Conservation (phyloP, 2,113 vertebrate species). For the Crotalus horridus region DNA sequence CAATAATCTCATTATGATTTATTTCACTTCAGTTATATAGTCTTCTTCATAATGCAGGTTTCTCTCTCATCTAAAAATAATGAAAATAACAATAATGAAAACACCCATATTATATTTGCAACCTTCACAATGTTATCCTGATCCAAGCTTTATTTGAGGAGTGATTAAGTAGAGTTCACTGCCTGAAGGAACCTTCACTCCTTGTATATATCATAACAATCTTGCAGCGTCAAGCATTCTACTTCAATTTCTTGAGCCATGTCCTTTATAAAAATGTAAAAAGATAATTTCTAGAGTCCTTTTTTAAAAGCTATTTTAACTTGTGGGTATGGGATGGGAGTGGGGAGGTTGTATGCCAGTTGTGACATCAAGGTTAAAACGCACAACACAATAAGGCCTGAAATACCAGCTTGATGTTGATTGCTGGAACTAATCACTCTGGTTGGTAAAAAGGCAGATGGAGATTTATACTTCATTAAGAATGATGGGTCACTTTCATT, state of each 20-base stretch:
- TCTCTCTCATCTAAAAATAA: not conserved
- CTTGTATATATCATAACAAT: not conserved
- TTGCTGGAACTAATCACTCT: not conserved
- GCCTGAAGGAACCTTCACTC: not conserved
- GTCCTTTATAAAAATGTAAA: not conserved
- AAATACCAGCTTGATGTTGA: not conserved
- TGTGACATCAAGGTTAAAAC: not conserved
- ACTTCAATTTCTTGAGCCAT: not conserved
- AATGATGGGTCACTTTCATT: not conserved
- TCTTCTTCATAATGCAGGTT: not conserved
- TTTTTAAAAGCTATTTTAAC: not conserved
- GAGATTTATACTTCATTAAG: conserved; percentile 23
- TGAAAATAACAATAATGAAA: not conserved
- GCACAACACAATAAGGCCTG: not conserved
- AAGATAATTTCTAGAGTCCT: not conserved
- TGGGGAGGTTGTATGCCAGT: not conserved
- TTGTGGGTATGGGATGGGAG: not conserved
- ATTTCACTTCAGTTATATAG: not conserved
- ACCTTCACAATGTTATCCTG: not conserved
- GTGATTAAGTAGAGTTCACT: no score
- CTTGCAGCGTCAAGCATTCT: not conserved
- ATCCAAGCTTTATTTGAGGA: no score
- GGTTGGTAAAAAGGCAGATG: not conserved
- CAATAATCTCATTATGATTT: not conserved
- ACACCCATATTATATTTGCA: not conserved